A percentile compares a stretch with the other conserved stretches of the same genome.
phyloP scores from a whole-genome alignment of 1,140 invertebrate genomes.

The Drosophila nasuta region DNA sequence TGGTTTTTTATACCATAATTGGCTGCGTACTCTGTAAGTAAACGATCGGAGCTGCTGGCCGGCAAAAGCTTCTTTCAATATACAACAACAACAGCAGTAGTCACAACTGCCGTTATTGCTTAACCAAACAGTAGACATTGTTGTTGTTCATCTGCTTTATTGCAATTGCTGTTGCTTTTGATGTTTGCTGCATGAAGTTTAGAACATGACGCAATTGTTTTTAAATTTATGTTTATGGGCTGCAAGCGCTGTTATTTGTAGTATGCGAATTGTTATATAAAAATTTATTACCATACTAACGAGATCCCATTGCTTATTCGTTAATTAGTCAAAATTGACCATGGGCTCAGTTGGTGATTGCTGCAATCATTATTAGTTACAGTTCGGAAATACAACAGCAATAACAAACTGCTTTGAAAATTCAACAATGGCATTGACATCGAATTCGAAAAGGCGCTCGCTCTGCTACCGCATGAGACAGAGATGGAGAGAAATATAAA shows the following conservation, averaged over 20 bases:
- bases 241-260: slow-evolving; percentile 8
- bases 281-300: slow-evolving; percentile 38
- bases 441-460: slow-evolving; percentile 42
- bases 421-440: slow-evolving; percentile 74
- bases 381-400: slow-evolving; percentile 34
- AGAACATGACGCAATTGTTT: slow-evolving; percentile 48
- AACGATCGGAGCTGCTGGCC: slow-evolving; percentile 44
- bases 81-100: slow-evolving; percentile 13
- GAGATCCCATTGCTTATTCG: slow-evolving; percentile 41
- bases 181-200: background rate
- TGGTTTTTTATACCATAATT: slow-evolving; percentile 36
- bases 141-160: slow-evolving; percentile 14
- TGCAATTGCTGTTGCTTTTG: slow-evolving; percentile 14
- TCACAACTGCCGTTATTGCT: slow-evolving; percentile 35
- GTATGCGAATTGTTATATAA: slow-evolving; percentile 20
- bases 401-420: slow-evolving; percentile 18
- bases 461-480: background rate
- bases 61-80: slow-evolving; percentile 30
- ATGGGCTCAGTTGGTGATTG: slow-evolving; percentile 10
- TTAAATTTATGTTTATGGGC: slow-evolving; percentile 32
- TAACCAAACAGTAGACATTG: background rate
- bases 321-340: slow-evolving; percentile 57
- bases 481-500: background rate
- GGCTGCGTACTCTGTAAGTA: slow-evolving; percentile 50
- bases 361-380: slow-evolving; percentile 57